Evolutionary conservation across 2,113 vertebrate species (phyloP).

Genomic region (Alaudala cheleensis): DNA sequence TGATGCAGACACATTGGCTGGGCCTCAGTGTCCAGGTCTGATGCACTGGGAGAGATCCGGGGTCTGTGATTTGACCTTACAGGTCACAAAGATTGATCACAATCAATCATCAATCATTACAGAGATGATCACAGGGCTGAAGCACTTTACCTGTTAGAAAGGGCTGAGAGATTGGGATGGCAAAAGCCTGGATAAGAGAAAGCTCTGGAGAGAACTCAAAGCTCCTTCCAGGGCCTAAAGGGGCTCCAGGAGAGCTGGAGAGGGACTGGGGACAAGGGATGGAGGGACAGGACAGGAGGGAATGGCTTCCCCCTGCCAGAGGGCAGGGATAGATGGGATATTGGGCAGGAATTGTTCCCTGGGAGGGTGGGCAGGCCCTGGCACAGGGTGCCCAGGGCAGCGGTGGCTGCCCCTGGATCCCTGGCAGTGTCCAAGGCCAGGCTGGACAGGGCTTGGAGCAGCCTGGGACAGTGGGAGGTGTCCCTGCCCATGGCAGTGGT

Average conservation of each 20-base stretch:
- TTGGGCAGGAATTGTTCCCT: background rate
- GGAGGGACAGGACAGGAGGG: background rate
- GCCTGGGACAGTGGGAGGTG: background rate
- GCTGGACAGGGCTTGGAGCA: background rate
- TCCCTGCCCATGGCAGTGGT: background rate
- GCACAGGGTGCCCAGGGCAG: background rate
- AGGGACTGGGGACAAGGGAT: background rate
- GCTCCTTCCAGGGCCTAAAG: fast-evolving
- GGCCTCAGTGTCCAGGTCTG: background rate
- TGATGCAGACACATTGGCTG: background rate
- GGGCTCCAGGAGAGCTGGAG: background rate
- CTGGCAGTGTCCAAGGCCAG: background rate
- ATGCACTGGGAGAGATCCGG: background rate
- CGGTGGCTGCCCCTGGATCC: background rate
- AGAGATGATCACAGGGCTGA: background rate
- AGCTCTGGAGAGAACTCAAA: background rate
- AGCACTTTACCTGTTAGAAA: background rate
- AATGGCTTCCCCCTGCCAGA: background rate
- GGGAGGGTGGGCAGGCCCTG: background rate
- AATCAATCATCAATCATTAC: background rate
- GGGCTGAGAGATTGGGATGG: background rate
- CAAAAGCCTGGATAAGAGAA: background rate
- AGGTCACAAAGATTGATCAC: background rate
- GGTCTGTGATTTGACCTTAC: background rate
- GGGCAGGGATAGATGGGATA: background rate